These are phyloP conservation scores for Promerops cafer DNA, from an alignment of 2,113 vertebrate genomes.

Conservation along the genomic window DNA sequence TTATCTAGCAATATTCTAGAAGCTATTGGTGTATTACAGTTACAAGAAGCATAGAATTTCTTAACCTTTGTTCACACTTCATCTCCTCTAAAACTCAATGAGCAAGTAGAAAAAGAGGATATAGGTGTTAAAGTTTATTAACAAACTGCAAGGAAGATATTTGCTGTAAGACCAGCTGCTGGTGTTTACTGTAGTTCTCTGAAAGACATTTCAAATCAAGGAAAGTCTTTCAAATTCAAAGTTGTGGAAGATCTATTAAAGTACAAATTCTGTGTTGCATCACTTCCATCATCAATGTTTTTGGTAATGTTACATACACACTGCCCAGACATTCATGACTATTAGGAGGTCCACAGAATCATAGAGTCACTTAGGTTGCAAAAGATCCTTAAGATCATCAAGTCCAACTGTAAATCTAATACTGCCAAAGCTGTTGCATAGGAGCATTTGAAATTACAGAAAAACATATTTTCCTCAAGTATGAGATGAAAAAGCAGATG, in stretches of 20 bases:
- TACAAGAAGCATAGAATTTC: background rate
- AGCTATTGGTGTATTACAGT: background rate
- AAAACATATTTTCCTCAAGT: background rate
- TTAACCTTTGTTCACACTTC: background rate
- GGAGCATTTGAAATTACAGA: background rate
- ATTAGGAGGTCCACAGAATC: background rate
- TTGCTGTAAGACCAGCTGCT: background rate
- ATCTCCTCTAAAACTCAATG: background rate
- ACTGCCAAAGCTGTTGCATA: background rate
- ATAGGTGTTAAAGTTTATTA: background rate
- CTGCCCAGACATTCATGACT: background rate
- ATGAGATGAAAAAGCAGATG: background rate
- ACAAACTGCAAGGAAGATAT: background rate
- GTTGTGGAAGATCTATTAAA: background rate
- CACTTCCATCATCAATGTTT: background rate
- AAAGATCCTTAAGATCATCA: background rate
- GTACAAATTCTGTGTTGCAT: background rate
- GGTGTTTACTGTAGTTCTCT: background rate
- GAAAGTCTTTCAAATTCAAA: background rate
- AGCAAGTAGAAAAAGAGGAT: background rate
- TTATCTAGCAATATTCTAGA: background rate
- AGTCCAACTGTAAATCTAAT: background rate
- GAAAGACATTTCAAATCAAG: background rate
- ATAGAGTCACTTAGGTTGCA: background rate
- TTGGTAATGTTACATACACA: background rate